Conservation (phyloP, 2,888 invertebrate genomes). For the Cantharis rufa region DNA sequence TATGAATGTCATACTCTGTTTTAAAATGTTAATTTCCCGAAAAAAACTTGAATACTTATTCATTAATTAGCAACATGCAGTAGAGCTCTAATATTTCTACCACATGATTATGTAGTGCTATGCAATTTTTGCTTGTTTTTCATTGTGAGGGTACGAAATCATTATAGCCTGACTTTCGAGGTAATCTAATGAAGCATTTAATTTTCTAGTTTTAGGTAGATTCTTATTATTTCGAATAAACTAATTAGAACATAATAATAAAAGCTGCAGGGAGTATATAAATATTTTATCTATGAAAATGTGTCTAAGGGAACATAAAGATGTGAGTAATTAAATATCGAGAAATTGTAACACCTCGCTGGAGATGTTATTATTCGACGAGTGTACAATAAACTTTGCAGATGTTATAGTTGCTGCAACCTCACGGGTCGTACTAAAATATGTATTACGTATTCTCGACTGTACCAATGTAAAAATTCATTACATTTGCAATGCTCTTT, state of each 20-base stretch:
- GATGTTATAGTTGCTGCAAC: conserved; percentile 2
- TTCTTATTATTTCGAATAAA: background rate
- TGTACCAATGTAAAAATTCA: conserved; percentile 19
- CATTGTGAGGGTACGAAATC: no score
- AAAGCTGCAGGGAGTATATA: background rate
- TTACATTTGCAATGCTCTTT: conserved; percentile 14
- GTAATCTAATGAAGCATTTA: no score
- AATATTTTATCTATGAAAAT: background rate
- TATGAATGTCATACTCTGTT: no score
- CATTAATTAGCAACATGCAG: no score
- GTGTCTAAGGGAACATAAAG: conserved; percentile 19
- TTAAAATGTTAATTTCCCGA: no score
- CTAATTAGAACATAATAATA: background rate
- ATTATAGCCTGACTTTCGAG: no score
- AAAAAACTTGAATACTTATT: no score
- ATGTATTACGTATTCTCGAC: conserved; percentile 21
- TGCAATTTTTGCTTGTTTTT: no score
- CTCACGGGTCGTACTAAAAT: conserved; percentile 20
- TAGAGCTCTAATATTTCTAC: no score
- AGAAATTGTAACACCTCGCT: conserved; percentile 28
- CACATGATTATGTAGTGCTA: no score
- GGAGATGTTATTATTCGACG: conserved; percentile 18
- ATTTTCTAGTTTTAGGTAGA: background rate
- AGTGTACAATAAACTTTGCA: conserved; percentile 17
- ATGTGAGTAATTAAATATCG: conserved; percentile 21